Percentiles rank a stretch among this genome's conserved stretches.
Conservation (phyloP, 1,140 invertebrate species). For the Diuraphis noxia region DNA sequence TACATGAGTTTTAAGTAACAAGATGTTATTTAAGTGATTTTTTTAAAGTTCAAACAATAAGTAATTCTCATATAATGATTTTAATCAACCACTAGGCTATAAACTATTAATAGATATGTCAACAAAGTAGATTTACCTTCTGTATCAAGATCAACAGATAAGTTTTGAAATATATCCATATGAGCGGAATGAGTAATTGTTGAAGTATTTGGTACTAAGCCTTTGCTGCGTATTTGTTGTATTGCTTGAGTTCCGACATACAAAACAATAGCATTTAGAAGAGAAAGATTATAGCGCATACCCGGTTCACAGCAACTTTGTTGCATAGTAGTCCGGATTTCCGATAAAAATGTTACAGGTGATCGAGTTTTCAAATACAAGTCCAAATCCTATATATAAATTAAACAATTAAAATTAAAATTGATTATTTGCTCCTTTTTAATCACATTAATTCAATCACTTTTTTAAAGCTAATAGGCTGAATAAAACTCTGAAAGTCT, state of each 20-base stretch:
- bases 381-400: conserved; percentile 76
- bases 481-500: conserved; percentile 86
- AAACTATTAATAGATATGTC: neutral
- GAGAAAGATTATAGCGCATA: conserved; percentile 88
- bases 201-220: conserved; percentile 90
- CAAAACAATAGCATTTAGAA: conserved; percentile 96
- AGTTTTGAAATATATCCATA: conserved; percentile 99
- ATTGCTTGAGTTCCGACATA: conserved; percentile 98
- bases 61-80: neutral
- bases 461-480: conserved; percentile 86
- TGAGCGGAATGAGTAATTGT: conserved; percentile 96
- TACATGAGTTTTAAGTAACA: neutral
- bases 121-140: conserved; percentile 71
- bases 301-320: conserved; percentile 77
- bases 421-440: neutral
- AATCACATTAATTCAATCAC: neutral
- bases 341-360: conserved; percentile 93
- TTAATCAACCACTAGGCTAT: neutral
- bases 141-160: conserved; percentile 95
- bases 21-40: neutral
- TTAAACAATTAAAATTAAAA: neutral
- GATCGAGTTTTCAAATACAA: conserved; percentile 92
- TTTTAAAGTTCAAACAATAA: neutral
- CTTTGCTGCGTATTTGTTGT: conserved; percentile 80
- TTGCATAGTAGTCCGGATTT: conserved; percentile 87